Evolutionary conservation across 2,113 vertebrate species (phyloP).

Genomic region (Hiodon alosoides): DNA sequence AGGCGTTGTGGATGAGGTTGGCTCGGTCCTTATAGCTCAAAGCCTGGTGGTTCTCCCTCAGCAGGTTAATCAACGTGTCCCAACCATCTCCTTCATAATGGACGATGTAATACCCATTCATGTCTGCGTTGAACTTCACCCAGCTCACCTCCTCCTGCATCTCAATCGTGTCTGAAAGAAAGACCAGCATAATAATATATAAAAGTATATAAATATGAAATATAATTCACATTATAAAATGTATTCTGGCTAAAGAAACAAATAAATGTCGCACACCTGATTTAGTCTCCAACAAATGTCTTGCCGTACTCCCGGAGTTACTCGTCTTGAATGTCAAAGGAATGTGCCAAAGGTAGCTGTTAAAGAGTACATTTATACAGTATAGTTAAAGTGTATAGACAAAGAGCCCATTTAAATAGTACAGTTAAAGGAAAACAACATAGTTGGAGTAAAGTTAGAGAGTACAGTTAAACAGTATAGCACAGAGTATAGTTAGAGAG

Average conservation of each 20-base stretch:
- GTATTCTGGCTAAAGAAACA: background rate
- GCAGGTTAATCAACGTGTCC: constrained; percentile 53
- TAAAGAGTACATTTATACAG: background rate
- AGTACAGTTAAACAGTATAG: too few species aligned
- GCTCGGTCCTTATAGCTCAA: constrained; percentile 67
- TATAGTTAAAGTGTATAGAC: background rate
- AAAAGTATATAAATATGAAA: background rate
- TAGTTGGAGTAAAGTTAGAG: too few species aligned
- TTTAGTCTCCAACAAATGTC: constrained; percentile 55
- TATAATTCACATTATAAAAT: background rate
- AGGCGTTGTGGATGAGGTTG: constrained; percentile 65
- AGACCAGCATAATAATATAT: background rate
- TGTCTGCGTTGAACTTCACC: constrained; percentile 70
- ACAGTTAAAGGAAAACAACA: too few species aligned
- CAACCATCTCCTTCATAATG: constrained; percentile 68
- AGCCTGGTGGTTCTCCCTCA: constrained; percentile 64
- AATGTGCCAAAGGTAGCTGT: constrained; percentile 62
- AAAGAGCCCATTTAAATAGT: too few species aligned
- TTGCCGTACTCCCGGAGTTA: constrained; percentile 44
- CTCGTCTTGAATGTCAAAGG: constrained; percentile 59
- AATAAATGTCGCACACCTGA: constrained; percentile 19
- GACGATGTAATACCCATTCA: constrained; percentile 70
- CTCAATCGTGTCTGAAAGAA: constrained; percentile 52
- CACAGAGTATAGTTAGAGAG: too few species aligned
- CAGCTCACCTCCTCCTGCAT: constrained; percentile 53